These are phyloP conservation scores for Hestina assimilis DNA, from an alignment of 1,140 invertebrate genomes.

Conservation along the genomic window DNA sequence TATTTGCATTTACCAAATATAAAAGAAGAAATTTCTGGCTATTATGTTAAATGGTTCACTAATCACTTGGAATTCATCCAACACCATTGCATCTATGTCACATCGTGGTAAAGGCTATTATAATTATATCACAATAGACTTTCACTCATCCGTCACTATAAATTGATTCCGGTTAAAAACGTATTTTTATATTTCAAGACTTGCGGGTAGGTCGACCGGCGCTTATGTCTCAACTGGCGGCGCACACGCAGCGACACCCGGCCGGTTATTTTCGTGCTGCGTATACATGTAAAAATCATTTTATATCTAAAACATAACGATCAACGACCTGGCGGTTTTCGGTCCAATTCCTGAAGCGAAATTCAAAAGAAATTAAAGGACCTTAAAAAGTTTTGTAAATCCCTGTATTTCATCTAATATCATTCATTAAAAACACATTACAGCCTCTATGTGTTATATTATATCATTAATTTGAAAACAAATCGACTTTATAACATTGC, in stretches of 20 bases:
- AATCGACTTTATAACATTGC: no score
- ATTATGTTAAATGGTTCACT: constrained; percentile 10
- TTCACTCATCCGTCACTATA: constrained; percentile 5
- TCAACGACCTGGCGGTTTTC: constrained; percentile 56
- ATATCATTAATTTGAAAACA: no score
- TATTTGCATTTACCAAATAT: constrained; percentile 12
- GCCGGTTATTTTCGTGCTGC: constrained; percentile 72
- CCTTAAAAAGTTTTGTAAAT: not conserved
- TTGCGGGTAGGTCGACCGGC: constrained; percentile 47
- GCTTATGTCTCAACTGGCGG: constrained; percentile 52
- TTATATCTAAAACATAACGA: constrained; percentile 72
- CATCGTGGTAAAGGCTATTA: constrained; percentile 19
- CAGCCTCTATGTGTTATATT: no score
- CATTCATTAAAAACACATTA: no score
- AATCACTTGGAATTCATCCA: constrained; percentile 17
- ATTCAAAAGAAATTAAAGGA: not conserved
- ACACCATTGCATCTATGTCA: constrained; percentile 21
- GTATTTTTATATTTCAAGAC: constrained; percentile 30
- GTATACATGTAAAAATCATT: constrained; percentile 68
- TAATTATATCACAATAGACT: constrained; percentile 17
- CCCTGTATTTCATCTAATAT: no score
- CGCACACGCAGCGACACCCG: constrained; percentile 65
- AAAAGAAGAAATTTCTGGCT: constrained; percentile 1
- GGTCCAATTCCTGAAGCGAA: not conserved
- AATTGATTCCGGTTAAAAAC: constrained; percentile 11